Evolutionary conservation across 2,113 vertebrate species (phyloP), one percentile per base, ranked within the genome.

Genomic region (Chitala chitala): DNA sequence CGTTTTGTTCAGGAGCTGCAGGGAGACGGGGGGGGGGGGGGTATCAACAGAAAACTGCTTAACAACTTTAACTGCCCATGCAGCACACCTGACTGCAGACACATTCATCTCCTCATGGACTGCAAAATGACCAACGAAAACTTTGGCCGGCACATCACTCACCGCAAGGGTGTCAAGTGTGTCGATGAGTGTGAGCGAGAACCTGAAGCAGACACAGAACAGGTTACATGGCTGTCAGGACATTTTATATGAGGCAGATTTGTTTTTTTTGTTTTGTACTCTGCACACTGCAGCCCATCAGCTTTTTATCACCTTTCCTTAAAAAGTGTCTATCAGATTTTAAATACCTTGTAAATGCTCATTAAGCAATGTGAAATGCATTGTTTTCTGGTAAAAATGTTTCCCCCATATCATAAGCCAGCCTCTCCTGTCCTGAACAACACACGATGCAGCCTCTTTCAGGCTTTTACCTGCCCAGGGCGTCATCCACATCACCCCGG

Each of bases 131-230:
- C n/a, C 15, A 8, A n/a, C n/a, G 17, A 13, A 38, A 44, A 7
- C 2, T 22, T 20, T 42, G 38, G 22, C 38, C 1, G n/a, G 40
- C 12, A 66, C 8, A 33, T 66, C 63, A 92, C 94, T 85, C 86
- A 99, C 97, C 92, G 94, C 95, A 78, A 99, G 92, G 81, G 97
- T 99, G 83, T 99, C 97, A 89, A 99, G 89, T 46, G 96, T 95
- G 87, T 99, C 97, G 66, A 99, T 96, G 77, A 99, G 89, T 20
- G 96, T 99, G 83, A 99, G 86, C 13, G 97, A 99, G 89, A 99
- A 99, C 83, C 97, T 98, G 55, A 63, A 81, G 84, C 26, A 83
- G 75, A 58, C 42, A 36, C 29, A 63, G 3, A 36, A 29, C 56
- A 29, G 5, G 58, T 38, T 31, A 59, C 17, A 26, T 22, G n/a